phyloP scores from a whole-genome alignment of 1,140 invertebrate genomes.

The Ctenoplectra terminalis region DNA sequence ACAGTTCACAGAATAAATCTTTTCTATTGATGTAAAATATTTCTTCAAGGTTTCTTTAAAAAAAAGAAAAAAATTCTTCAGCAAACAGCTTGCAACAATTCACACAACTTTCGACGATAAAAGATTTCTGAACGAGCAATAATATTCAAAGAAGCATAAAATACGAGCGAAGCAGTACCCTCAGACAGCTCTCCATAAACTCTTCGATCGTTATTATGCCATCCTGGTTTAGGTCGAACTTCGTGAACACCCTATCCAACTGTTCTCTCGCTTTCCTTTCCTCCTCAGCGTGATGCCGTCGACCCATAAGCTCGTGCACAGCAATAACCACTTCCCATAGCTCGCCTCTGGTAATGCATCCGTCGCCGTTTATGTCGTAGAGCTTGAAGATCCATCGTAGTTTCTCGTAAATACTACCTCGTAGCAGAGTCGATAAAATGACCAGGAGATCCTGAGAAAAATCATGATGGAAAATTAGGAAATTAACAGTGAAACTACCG shows the following conservation, averaged over 20 bases:
- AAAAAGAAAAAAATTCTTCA: too few relatives aligned
- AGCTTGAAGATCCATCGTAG: conserved; percentile 97
- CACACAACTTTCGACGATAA: not conserved
- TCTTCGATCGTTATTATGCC: conserved; percentile 98
- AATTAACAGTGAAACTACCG: too few relatives aligned
- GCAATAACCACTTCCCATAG: conserved; percentile 95
- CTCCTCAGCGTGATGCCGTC: conserved; percentile 88
- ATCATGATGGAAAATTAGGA: too few relatives aligned
- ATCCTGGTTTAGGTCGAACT: conserved; percentile 96
- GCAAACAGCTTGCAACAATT: not conserved
- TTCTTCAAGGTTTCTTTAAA: too few relatives aligned
- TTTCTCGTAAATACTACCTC: conserved; percentile 96
- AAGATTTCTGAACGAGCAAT: not conserved
- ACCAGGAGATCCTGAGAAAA: conserved; percentile 91
- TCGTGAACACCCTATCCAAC: conserved; percentile 93
- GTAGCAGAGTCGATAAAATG: conserved; percentile 93
- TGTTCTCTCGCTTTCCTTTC: conserved; percentile 91
- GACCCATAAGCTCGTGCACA: conserved; percentile 95
- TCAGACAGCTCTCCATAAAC: conserved; percentile 97
- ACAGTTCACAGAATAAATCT: too few relatives aligned
- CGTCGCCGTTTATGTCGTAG: conserved; percentile 97
- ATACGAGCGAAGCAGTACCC: conserved; percentile 83
- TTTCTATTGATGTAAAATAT: too few relatives aligned
- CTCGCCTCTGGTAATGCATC: conserved; percentile 95
- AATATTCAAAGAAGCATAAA: not conserved